phyloP scores from a whole-genome alignment of 2,113 vertebrate genomes.

The Chelonoidis abingdonii region DNA sequence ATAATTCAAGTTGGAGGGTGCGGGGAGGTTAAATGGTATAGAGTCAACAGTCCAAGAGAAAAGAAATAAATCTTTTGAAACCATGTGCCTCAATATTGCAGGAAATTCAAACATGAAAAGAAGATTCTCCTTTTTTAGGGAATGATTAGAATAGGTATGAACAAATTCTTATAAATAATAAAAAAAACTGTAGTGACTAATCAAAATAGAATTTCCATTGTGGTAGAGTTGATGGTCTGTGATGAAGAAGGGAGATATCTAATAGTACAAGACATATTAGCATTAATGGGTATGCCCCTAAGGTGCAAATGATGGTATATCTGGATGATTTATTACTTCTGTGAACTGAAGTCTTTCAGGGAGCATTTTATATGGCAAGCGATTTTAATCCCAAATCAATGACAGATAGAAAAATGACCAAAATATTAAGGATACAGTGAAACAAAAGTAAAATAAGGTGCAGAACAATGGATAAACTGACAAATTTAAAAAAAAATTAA shows the following conservation, averaged over 20 bases:
- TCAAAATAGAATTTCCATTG: not conserved
- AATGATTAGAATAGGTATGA: not conserved
- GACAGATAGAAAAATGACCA: not conserved
- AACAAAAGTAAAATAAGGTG: not conserved
- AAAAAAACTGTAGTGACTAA: not conserved
- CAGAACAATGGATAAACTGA: not conserved
- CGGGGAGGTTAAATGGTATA: not conserved
- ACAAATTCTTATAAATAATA: not conserved
- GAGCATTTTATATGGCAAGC: not conserved
- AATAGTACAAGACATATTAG: accelerated
- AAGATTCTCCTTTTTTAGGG: not conserved
- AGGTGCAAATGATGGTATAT: not conserved
- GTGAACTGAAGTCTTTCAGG: not conserved
- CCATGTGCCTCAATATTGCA: not conserved
- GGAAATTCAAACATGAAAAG: not conserved
- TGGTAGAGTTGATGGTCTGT: not conserved
- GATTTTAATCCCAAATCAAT: not conserved
- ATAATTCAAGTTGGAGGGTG: not conserved
- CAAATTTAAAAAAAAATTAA: not conserved
- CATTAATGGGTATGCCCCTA: not conserved
- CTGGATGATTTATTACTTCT: not conserved
- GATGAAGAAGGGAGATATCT: not conserved
- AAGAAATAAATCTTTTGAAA: not conserved
- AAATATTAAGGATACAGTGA: not conserved
- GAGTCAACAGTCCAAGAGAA: not conserved